Percentiles rank a stretch among this genome's conserved stretches.
Conservation (phyloP, 2,888 invertebrate species). For the Philereme transversata region DNA sequence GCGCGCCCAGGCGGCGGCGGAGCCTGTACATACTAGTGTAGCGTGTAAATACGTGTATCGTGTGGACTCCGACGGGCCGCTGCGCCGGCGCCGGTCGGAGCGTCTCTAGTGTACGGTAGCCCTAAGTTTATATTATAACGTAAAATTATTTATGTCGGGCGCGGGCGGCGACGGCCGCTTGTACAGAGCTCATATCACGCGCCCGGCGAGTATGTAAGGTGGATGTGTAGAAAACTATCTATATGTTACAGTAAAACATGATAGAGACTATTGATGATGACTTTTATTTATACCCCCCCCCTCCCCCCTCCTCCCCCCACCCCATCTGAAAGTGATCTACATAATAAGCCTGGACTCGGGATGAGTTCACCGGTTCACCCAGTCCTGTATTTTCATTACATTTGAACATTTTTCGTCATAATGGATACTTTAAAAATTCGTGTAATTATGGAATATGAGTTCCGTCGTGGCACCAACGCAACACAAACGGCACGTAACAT, state of each 20-base stretch:
- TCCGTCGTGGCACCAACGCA: too few relatives aligned
- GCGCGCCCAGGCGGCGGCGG: slow-evolving; percentile 28
- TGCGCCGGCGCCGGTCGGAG: slow-evolving; percentile 30
- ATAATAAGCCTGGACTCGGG: too few relatives aligned
- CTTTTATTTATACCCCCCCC: slow-evolving; percentile 55
- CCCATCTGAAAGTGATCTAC: too few relatives aligned
- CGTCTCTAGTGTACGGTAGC: slow-evolving; percentile 41
- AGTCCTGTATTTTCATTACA: too few relatives aligned
- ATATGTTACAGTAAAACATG: slow-evolving; percentile 80
- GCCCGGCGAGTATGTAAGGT: slow-evolving; percentile 71
- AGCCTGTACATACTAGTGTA: slow-evolving; percentile 56
- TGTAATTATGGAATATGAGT: too few relatives aligned
- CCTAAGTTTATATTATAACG: slow-evolving; percentile 63
- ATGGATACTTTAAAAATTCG: too few relatives aligned
- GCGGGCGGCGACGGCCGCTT: slow-evolving; percentile 42
- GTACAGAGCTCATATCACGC: slow-evolving; percentile 79
- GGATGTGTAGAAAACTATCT: slow-evolving; percentile 80
- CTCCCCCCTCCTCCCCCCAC: not conserved
- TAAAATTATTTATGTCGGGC: slow-evolving; percentile 65
- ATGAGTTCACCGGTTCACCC: too few relatives aligned
- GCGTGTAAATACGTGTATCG: slow-evolving; percentile 59
- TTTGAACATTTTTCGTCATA: too few relatives aligned
- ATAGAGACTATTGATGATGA: slow-evolving; percentile 59
- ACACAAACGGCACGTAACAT: too few relatives aligned
- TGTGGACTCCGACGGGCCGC: slow-evolving; percentile 37